These are phyloP conservation scores for Halictus quadricinctus DNA, from an alignment of 2,888 invertebrate genomes.

Conservation along the genomic window DNA sequence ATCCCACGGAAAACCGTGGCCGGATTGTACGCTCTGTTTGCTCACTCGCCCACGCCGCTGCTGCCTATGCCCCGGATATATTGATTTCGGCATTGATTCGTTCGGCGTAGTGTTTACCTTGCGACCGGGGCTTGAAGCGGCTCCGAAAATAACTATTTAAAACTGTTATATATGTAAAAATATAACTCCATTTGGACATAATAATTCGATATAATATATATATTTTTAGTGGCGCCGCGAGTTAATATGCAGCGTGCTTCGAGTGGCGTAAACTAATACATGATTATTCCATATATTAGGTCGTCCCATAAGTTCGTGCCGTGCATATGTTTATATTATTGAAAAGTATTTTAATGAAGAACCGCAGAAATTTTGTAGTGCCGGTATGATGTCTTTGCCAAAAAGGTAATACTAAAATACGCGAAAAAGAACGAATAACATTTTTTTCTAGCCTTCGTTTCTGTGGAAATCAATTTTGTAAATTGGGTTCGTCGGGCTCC, in stretches of 20 bases:
- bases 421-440: neutral
- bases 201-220: no score
- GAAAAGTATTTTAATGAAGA: no score
- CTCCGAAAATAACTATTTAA: neutral
- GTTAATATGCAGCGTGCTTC: no score
- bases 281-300: no score
- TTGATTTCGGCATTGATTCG: conserved; percentile 44
- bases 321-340: no score
- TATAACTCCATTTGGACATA: neutral
- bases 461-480: neutral
- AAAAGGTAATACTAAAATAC: no score
- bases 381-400: no score
- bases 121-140: neutral
- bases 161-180: neutral
- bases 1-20: conserved; percentile 47
- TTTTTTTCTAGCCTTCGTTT: neutral
- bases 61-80: conserved; percentile 37
- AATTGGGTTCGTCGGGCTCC: neutral
- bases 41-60: neutral
- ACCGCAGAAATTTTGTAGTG: no score
- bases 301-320: no score
- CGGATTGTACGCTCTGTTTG: conserved; percentile 40
- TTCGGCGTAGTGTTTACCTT: neutral
- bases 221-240: no score
- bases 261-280: no score